phyloP scores from a whole-genome alignment of 2,797 vertebrate genomes.

The Thamnophis elegans region DNA sequence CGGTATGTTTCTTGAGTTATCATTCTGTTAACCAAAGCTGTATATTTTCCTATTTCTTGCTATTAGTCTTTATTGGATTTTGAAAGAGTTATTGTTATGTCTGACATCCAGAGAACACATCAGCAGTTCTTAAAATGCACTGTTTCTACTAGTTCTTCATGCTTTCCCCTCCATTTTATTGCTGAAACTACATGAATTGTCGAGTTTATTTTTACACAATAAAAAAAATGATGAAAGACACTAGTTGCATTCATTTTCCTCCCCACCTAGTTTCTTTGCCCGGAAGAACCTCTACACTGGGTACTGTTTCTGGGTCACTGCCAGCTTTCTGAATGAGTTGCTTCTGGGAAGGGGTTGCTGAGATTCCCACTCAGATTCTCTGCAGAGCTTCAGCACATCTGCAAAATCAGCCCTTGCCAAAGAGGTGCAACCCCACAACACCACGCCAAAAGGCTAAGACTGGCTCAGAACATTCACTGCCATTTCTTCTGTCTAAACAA shows the following conservation, averaged over 20 bases:
- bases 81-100: conserved; percentile 52
- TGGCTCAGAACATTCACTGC: not conserved
- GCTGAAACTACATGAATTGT: conserved; percentile 79
- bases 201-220: conserved; percentile 87
- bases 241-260: not conserved
- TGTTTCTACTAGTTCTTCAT: conserved; percentile 72
- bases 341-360: not conserved
- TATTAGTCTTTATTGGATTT: conserved; percentile 65
- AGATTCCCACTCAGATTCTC: not conserved
- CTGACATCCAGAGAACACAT: conserved; percentile 50
- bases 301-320: not conserved
- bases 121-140: conserved; percentile 68
- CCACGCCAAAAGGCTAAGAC: not conserved
- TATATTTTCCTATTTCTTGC: conserved; percentile 67
- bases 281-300: rapidly evolving
- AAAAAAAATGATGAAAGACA: conserved; percentile 79
- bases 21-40: conserved; percentile 78
- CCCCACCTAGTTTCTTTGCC: not conserved
- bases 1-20: conserved; percentile 62
- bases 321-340: not conserved
- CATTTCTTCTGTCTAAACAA: not conserved
- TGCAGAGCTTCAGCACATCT: not conserved
- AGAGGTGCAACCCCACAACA: not conserved
- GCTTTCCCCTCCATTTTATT: conserved; percentile 73
- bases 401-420: not conserved